A percentile compares a stretch with the other conserved stretches of the same genome.
Evolutionary conservation across 2,113 vertebrate species (phyloP).

Genomic region (Nycticorax nycticorax): DNA sequence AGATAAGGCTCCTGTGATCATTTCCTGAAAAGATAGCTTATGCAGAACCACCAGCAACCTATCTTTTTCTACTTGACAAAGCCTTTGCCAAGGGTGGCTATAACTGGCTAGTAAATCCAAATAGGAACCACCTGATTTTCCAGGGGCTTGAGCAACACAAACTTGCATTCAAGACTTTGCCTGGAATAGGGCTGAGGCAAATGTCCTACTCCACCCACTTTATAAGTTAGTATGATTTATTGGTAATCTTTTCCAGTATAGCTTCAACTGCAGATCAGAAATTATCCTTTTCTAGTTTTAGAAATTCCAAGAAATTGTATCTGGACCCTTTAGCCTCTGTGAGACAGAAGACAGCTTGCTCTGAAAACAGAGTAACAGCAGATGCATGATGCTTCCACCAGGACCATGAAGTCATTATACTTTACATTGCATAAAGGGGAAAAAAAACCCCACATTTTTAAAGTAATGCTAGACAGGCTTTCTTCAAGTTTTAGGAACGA

Average conservation of each 20-base stretch:
- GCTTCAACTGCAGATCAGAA: neutral
- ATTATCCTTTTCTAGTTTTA: neutral
- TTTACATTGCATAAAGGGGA: neutral
- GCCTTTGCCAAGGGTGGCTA: neutral
- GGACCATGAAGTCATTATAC: neutral
- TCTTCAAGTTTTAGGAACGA: neutral
- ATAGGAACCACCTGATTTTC: neutral
- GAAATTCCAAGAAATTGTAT: neutral
- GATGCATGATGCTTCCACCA: neutral
- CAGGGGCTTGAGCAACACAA: neutral
- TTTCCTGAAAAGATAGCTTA: neutral
- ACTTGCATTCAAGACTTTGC: neutral
- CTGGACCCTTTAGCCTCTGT: neutral
- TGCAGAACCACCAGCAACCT: neutral
- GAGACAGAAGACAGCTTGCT: neutral
- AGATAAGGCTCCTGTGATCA: neutral
- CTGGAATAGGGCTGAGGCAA: neutral
- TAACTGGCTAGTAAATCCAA: neutral
- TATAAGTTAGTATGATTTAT: neutral
- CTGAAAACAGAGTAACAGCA: neutral
- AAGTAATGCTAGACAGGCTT: neutral
- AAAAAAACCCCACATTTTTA: neutral
- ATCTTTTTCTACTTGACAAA: neutral
- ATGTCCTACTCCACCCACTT: neutral
- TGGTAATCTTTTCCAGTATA: neutral